Conservation (phyloP, 2,113 vertebrate species). For the Lipophrys pholis region DNA sequence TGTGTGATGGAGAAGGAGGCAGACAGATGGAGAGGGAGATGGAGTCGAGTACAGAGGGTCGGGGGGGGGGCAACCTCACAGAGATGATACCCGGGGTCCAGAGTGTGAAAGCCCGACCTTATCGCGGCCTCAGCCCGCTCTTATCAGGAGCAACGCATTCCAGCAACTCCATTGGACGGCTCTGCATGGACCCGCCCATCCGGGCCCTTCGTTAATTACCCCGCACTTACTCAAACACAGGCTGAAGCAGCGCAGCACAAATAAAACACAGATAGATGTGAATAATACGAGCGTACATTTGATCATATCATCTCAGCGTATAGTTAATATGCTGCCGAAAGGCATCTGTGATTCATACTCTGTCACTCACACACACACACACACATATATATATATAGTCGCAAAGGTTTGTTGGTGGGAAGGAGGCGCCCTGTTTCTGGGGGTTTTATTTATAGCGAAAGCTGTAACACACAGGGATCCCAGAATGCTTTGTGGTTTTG, state of each 20-base stretch:
- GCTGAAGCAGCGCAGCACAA: constrained; percentile 19
- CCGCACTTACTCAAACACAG: constrained; percentile 32
- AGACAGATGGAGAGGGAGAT: constrained; percentile 48
- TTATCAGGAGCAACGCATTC: constrained; percentile 69
- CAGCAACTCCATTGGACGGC: constrained; percentile 50
- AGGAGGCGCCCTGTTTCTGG: constrained; percentile 68
- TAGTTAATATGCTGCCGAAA: constrained; percentile 16
- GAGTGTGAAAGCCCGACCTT: constrained; percentile 35
- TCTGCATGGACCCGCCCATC: constrained; percentile 62
- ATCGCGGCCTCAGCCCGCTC: constrained; percentile 36
- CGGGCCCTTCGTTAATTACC: constrained; percentile 65
- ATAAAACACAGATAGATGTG: constrained; percentile 22
- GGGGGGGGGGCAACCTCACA: constrained; percentile 40
- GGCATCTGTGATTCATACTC: constrained; percentile 20
- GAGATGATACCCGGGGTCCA: constrained; percentile 17
- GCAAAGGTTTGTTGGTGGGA: constrained; percentile 48
- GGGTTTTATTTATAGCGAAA: constrained; percentile 68
- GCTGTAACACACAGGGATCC: constrained; percentile 70
- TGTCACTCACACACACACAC: constrained; percentile 42
- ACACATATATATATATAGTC: constrained; percentile 43
- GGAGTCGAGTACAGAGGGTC: constrained; percentile 32
- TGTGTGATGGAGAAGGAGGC: constrained; percentile 7
- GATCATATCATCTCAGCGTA: constrained; percentile 8
- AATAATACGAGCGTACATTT: constrained; percentile 18
- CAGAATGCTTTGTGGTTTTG: constrained; percentile 81